phyloP scores from a whole-genome alignment of 1,140 invertebrate species.

The Trichonephila clavata region DNA sequence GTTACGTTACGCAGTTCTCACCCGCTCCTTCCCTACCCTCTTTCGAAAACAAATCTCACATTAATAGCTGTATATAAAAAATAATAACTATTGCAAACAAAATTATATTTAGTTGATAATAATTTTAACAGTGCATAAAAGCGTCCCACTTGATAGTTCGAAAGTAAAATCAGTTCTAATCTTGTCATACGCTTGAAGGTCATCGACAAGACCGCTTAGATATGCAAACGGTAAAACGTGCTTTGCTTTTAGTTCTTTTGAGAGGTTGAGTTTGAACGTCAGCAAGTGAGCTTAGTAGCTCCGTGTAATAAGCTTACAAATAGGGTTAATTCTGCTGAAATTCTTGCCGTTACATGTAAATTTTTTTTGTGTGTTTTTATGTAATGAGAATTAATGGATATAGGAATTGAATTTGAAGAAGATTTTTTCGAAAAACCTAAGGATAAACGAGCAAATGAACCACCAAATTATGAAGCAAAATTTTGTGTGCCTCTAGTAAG shows the following conservation, averaged over 20 bases:
- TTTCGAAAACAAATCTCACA: too few relatives aligned
- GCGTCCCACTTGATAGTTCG: too few relatives aligned
- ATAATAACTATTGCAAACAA: too few relatives aligned
- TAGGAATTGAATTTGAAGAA: conserved; percentile 68
- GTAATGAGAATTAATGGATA: conserved; percentile 54
- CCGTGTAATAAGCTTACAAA: neutral
- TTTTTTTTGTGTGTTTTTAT: neutral
- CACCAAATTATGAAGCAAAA: conserved; percentile 64
- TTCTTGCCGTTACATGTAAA: neutral
- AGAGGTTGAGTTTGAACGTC: neutral
- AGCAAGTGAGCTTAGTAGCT: neutral
- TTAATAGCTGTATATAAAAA: too few relatives aligned
- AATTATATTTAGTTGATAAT: too few relatives aligned
- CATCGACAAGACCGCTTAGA: neutral
- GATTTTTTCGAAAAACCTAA: conserved; percentile 71
- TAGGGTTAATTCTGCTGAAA: neutral
- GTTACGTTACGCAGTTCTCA: too few relatives aligned
- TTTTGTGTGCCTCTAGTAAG: conserved; percentile 59
- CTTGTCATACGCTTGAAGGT: neutral
- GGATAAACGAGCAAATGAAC: neutral
- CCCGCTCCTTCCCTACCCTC: too few relatives aligned
- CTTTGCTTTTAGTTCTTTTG: neutral
- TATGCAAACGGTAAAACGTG: conserved; percentile 13
- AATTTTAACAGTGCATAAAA: too few relatives aligned
- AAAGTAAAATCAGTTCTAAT: neutral